Evolutionary conservation across 2,113 vertebrate species (phyloP).

Genomic region (Hippocampus mohnikei): DNA sequence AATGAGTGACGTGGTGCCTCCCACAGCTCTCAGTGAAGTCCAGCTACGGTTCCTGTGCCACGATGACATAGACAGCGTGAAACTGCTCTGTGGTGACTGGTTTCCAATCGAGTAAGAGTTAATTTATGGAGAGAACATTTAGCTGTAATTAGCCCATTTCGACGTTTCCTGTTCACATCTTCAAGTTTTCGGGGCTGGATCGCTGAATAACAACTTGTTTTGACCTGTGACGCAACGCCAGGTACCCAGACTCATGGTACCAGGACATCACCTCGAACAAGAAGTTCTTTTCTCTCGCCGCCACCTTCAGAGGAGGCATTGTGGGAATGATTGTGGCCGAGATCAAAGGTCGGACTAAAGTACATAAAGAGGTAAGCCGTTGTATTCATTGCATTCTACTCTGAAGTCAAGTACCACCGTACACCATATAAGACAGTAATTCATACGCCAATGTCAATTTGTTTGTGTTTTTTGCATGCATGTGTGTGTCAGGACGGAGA

Average conservation of each 20-base stretch:
- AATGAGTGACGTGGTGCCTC: conserved; percentile 96
- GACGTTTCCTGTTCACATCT: neutral
- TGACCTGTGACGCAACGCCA: conserved; percentile 50
- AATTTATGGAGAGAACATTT: neutral
- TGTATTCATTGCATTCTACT: neutral
- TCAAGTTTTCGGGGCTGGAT: neutral
- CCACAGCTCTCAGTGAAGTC: conserved; percentile 90
- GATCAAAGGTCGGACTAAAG: conserved; percentile 96
- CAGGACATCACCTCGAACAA: conserved; percentile 99
- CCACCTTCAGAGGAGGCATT: conserved; percentile 90
- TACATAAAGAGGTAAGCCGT: conserved; percentile 91
- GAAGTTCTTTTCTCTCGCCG: conserved; percentile 98
- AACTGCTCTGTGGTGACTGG: conserved; percentile 95
- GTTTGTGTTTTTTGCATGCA: neutral
- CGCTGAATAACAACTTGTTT: neutral
- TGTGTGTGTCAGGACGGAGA: conserved; percentile 85
- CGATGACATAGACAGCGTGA: conserved; percentile 98
- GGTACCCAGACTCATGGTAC: conserved; percentile 99
- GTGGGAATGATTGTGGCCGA: conserved; percentile 99
- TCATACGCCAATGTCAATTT: neutral
- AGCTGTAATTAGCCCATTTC: neutral
- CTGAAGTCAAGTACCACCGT: neutral
- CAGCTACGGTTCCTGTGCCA: conserved; percentile 96
- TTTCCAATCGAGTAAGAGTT: conserved; percentile 93
- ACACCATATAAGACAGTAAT: neutral